Percentiles rank a stretch among this genome's conserved stretches.
Conservation (phyloP, 2,113 vertebrate genomes). For the Elephantulus edwardii region DNA sequence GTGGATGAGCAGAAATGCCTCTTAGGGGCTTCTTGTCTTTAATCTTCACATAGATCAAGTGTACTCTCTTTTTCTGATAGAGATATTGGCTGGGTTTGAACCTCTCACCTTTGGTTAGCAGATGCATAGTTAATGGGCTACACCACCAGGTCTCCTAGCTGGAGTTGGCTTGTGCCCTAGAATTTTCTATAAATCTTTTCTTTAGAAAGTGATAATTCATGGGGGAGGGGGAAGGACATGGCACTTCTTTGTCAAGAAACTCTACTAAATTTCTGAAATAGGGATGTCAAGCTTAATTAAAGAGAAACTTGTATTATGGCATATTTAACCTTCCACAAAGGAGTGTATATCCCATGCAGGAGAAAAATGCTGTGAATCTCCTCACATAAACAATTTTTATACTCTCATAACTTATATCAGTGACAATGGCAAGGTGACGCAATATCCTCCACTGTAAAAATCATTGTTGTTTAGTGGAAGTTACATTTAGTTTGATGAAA, state of each 20-base stretch:
- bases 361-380: slow-evolving; percentile 44
- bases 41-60: neutral
- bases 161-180: neutral
- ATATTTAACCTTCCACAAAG: slow-evolving; percentile 57
- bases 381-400: slow-evolving; percentile 63
- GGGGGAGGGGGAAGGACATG: slow-evolving; percentile 65
- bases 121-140: neutral
- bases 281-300: slow-evolving; percentile 58
- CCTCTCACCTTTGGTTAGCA: too few species aligned
- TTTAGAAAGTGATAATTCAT: neutral
- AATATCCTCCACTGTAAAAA: slow-evolving; percentile 56
- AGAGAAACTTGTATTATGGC: slow-evolving; percentile 56
- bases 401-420: neutral
- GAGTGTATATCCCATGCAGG: neutral
- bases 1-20: neutral
- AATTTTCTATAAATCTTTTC: neutral
- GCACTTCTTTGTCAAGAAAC: slow-evolving; percentile 56
- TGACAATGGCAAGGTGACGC: slow-evolving; percentile 55
- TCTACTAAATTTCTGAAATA: slow-evolving; percentile 60
- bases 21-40: neutral
- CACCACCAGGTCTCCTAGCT: neutral
- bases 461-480: slow-evolving; percentile 57
- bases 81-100: too few species aligned
- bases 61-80: neutral
- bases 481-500: slow-evolving; percentile 43